A percentile compares a stretch with the other conserved stretches of the same genome.
phyloP scores from a whole-genome alignment of 1,140 invertebrate genomes.

The Pararge aegeria region DNA sequence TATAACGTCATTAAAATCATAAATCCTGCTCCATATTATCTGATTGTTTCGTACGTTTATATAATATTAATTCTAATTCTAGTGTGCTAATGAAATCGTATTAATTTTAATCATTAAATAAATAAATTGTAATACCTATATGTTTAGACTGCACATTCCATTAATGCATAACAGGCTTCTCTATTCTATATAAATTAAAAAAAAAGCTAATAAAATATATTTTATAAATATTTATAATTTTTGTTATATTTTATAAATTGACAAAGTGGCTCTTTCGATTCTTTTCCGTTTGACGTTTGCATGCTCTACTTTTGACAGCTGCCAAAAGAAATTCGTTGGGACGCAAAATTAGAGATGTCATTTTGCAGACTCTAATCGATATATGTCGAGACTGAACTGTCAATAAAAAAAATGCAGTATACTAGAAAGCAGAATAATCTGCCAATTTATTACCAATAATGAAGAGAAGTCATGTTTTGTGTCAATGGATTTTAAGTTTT shows the following conservation, averaged over 20 bases:
- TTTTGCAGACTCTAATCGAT: no score
- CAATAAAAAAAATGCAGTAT: background rate
- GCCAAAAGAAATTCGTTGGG: no score
- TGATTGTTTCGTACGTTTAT: slow-evolving; percentile 53
- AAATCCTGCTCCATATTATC: slow-evolving; percentile 50
- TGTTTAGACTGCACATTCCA: slow-evolving; percentile 70
- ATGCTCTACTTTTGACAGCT: no score
- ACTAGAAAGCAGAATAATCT: slow-evolving; percentile 10
- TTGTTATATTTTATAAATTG: background rate
- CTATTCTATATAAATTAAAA: slow-evolving; percentile 18
- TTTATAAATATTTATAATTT: background rate
- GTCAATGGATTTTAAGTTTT: slow-evolving; percentile 61
- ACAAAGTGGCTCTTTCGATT: no score
- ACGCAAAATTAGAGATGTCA: no score
- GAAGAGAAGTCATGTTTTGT: slow-evolving; percentile 59
- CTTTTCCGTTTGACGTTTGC: no score
- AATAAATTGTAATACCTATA: slow-evolving; percentile 66
- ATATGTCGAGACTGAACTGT: no score
- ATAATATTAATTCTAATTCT: slow-evolving; percentile 71
- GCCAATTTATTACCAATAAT: slow-evolving; percentile 10
- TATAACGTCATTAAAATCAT: slow-evolving; percentile 45
- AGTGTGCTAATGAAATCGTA: slow-evolving; percentile 77
- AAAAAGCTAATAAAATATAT: background rate
- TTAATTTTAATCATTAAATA: slow-evolving; percentile 69
- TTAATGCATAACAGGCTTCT: slow-evolving; percentile 70